These are phyloP conservation scores for Tanytarsus gracilentus DNA, from an alignment of 2,888 invertebrate species.

Conservation along the genomic window DNA sequence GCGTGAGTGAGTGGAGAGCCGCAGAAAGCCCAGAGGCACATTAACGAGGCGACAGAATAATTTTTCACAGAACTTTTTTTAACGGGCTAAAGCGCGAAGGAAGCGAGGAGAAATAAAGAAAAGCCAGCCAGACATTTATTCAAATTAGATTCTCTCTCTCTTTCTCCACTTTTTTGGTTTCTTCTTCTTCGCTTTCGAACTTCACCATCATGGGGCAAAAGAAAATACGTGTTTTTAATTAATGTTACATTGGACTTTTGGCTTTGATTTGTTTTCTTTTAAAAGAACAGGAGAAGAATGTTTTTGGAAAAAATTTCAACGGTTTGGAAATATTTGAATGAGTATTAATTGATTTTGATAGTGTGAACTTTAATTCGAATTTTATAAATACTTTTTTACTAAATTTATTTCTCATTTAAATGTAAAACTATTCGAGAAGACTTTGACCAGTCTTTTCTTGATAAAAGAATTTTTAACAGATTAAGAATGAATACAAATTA, in stretches of 20 bases:
- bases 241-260: slow-evolving; percentile 13
- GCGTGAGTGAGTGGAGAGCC: neutral
- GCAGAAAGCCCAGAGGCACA: slow-evolving; percentile 4
- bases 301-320: too few relatives aligned
- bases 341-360: too few relatives aligned
- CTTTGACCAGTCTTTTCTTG: too few relatives aligned
- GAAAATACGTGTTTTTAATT: slow-evolving; percentile 17
- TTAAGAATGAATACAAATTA: slow-evolving; percentile 20
- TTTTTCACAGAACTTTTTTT: slow-evolving; percentile 6
- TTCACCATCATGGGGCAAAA: too few relatives aligned
- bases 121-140: slow-evolving; percentile 14
- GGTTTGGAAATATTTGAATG: too few relatives aligned
- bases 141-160: slow-evolving; percentile 11
- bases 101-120: neutral
- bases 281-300: neutral
- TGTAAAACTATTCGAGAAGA: too few relatives aligned
- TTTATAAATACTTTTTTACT: too few relatives aligned
- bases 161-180: neutral
- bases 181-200: neutral
- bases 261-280: neutral
- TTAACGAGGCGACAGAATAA: slow-evolving; percentile 16
- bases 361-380: too few relatives aligned
- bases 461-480: neutral
- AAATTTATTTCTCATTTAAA: too few relatives aligned
- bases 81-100: neutral